These are phyloP conservation scores for Ormyrus nitidulus DNA, from an alignment of 2,888 invertebrate genomes.

Conservation along the genomic window DNA sequence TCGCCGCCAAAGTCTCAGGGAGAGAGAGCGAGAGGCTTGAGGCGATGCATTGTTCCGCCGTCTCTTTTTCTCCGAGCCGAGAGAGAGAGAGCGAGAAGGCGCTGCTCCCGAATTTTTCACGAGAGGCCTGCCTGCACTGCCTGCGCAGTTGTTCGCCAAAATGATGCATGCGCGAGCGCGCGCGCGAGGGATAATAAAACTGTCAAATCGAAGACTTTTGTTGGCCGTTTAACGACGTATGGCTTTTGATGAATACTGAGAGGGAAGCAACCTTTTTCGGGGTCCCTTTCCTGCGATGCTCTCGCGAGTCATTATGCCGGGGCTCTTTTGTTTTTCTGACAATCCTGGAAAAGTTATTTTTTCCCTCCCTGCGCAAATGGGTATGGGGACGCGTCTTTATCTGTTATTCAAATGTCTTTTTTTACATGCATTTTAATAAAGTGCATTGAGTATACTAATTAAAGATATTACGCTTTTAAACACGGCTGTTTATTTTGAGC, in stretches of 20 bases:
- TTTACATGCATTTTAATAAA: no score
- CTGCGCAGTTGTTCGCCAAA: constrained; percentile 11
- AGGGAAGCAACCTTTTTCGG: not conserved
- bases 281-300: not conserved
- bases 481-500: no score
- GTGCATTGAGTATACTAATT: no score
- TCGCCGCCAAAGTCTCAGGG: constrained; percentile 60
- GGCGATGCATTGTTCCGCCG: not conserved
- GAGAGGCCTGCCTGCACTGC: not conserved
- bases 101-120: constrained; percentile 52
- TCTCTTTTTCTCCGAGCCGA: not conserved
- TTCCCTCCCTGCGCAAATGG: no score
- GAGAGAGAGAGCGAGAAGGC: no score
- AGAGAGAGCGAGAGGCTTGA: constrained; percentile 13
- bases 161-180: constrained; percentile 19
- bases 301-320: no score
- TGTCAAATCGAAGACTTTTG: constrained; percentile 52
- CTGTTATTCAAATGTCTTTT: no score
- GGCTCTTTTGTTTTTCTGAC: no score
- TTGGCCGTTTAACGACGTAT: constrained; percentile 43
- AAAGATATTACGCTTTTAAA: no score
- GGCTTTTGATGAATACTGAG: constrained; percentile 12
- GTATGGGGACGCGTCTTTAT: no score
- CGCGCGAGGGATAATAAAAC: constrained; percentile 40
- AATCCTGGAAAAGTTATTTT: no score